Conservation (phyloP, 2,888 invertebrate species). For the Synergus japonicus region DNA sequence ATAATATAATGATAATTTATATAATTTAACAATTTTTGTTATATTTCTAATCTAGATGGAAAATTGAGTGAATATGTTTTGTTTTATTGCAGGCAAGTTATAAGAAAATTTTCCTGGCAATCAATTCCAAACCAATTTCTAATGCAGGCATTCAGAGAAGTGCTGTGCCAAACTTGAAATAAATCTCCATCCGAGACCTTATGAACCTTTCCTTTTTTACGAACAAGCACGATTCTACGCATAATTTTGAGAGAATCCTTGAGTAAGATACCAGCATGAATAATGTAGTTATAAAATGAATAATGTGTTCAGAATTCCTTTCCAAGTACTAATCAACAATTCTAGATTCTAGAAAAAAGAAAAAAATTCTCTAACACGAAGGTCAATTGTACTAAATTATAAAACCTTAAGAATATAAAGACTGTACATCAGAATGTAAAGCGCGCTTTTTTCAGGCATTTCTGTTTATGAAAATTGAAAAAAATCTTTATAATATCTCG, state of each 20-base stretch:
- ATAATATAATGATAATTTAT: too few species aligned
- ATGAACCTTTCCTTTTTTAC: background rate
- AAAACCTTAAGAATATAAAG: too few species aligned
- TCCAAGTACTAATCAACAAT: slow-evolving; percentile 37
- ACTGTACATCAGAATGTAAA: too few species aligned
- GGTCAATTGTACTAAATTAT: background rate
- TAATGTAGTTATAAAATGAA: slow-evolving; percentile 30
- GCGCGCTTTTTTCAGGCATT: too few species aligned
- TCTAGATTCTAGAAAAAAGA: slow-evolving; percentile 32
- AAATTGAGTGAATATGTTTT: too few species aligned
- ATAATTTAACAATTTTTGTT: too few species aligned
- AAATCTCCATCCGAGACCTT: slow-evolving; percentile 1
- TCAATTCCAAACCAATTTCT: too few species aligned
- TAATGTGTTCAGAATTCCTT: slow-evolving; percentile 31
- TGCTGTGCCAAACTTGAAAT: background rate
- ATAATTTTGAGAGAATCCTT: slow-evolving; percentile 26
- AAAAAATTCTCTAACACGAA: slow-evolving; percentile 39
- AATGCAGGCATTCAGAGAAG: background rate
- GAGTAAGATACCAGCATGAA: slow-evolving; percentile 35
- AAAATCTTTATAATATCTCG: too few species aligned
- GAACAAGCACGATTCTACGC: background rate
- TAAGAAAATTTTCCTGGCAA: too few species aligned
- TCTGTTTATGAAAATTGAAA: too few species aligned
- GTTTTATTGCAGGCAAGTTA: too few species aligned
- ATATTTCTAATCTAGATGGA: too few species aligned